These are phyloP conservation scores for Babyrousa celebensis DNA, from an alignment of 2,797 vertebrate genomes.

Conservation along the genomic window DNA sequence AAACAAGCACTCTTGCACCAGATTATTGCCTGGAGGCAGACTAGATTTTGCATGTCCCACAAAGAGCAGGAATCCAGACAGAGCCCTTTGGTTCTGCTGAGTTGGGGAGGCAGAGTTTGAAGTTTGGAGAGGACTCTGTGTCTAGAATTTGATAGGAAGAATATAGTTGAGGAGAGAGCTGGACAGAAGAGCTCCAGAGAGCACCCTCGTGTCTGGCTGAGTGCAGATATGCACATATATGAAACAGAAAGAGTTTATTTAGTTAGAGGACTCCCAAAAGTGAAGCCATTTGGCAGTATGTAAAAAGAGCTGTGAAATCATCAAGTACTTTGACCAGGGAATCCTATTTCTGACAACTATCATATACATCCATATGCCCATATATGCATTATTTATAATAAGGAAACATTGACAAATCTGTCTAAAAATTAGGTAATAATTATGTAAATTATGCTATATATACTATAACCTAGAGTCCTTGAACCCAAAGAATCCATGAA, in stretches of 20 bases:
- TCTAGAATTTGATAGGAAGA: neutral
- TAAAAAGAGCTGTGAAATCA: neutral
- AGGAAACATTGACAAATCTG: neutral
- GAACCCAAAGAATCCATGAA: neutral
- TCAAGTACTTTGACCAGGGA: neutral
- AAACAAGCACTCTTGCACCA: neutral
- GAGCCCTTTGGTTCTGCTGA: neutral
- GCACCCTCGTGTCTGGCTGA: neutral
- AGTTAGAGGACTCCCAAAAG: neutral
- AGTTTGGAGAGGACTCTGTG: neutral
- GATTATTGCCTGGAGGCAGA: neutral
- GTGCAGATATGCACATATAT: neutral
- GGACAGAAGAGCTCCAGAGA: neutral
- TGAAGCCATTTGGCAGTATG: neutral
- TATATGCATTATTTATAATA: neutral
- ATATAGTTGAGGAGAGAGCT: neutral
- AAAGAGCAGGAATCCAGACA: neutral
- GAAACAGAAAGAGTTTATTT: neutral
- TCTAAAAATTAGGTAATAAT: constrained; percentile 16
- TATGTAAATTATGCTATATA: neutral
- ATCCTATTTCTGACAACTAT: neutral
- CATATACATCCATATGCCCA: neutral
- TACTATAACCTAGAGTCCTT: neutral
- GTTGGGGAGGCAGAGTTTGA: neutral
- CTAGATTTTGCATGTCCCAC: neutral